A percentile compares a stretch with the other conserved stretches of the same genome.
These are phyloP conservation scores for Linnaemya vulpina DNA, from an alignment of 2,888 invertebrate species.

Conservation along the genomic window DNA sequence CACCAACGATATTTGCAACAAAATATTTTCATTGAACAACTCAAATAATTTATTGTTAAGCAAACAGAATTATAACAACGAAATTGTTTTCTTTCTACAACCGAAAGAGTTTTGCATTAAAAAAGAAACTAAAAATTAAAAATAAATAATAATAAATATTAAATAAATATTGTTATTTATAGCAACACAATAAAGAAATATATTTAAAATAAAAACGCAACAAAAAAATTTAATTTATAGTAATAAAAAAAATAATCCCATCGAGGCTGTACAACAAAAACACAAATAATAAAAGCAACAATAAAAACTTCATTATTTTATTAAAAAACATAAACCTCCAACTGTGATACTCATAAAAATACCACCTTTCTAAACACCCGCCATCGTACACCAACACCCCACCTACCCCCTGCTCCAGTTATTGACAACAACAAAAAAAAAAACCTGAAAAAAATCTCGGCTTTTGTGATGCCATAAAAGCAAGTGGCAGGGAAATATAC, in stretches of 20 bases:
- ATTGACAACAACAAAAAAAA: background rate
- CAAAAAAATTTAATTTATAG: constrained; percentile 15
- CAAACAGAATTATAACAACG: background rate
- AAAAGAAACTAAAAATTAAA: background rate
- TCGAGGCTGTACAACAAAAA: constrained; percentile 57
- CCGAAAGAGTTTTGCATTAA: background rate
- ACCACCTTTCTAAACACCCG: constrained; percentile 15
- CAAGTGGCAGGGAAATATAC: constrained; percentile 10
- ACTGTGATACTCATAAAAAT: constrained; percentile 66
- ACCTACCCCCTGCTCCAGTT: background rate
- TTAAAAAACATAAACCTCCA: constrained; percentile 48
- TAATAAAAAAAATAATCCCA: constrained; percentile 10
- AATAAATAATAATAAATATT: background rate
- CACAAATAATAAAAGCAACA: constrained; percentile 31
- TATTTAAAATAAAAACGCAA: background rate
- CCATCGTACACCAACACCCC: background rate
- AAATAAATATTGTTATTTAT: constrained; percentile 1
- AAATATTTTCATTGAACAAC: background rate
- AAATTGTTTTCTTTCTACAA: constrained; percentile 12
- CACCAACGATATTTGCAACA: too few species aligned
- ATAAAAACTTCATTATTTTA: constrained; percentile 42
- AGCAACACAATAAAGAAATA: constrained; percentile 6
- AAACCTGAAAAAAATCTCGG: constrained; percentile 17
- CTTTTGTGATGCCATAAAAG: constrained; percentile 45
- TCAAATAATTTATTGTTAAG: background rate